Evolutionary conservation across 2,113 vertebrate genomes (phyloP), one percentile per base, ranked within the genome.

Genomic region (Dasypus novemcinctus): DNA sequence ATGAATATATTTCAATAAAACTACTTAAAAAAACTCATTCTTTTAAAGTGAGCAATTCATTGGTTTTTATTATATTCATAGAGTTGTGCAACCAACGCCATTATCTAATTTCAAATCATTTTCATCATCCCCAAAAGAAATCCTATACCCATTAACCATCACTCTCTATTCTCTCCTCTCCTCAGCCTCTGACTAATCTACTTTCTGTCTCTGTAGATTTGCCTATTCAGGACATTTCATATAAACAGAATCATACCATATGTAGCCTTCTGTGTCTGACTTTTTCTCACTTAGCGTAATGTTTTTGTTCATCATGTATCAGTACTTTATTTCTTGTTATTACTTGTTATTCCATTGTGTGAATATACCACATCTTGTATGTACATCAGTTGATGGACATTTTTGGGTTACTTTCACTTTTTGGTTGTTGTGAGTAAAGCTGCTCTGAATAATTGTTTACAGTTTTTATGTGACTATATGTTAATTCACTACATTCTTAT

Each of bases 161-260:
- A 7, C 31, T 79, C 1, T 0, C 14, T 3, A 4, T 29, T 46
- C 21, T 10, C 41, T 8, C 23, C 46, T 43, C 0, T 18, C 27
- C 4, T 4, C 8, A 27, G 25, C 27, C 38, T 68, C 64, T 81
- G n/a, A 29, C 10, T 54, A 17, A 41, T 13, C 7, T 68, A 15
- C 33, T 52, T 21, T 64, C 23, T 9, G 6, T 38, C 15, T 0
- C 13, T 38, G 1, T 66, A 52, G n/a, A 2, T n/a, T n/a, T 68
- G n/a, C 17, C 27, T 81, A 9, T 49, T 85, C 17, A 4, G 21
- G 68, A 75, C 23, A 61, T 52, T 68, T n/a, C 49, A 61, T n/a
- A 12, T 10, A 25, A 17, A 21, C 57, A 59, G 57, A 66, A 54
- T 61, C 18, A 31, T 43, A 15, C 21, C 23, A 23, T 38, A 1